Conservation (phyloP, 1,140 invertebrate species). For the Orius insidiosus region DNA sequence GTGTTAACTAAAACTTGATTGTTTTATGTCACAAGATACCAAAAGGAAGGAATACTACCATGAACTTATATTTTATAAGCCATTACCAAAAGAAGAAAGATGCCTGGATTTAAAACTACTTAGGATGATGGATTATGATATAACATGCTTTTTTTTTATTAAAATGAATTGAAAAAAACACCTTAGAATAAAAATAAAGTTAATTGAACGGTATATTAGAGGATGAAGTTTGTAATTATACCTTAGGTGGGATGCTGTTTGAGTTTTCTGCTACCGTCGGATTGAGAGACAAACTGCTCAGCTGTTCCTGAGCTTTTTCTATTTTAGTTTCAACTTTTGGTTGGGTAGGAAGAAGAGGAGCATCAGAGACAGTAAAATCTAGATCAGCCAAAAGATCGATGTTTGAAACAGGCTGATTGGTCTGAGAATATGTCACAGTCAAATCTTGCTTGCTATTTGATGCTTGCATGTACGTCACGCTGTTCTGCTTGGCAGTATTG, state of each 20-base stretch:
- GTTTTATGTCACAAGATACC: too few species aligned
- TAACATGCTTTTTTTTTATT: too few species aligned
- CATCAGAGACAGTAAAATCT: conserved; percentile 52
- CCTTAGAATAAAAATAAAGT: too few species aligned
- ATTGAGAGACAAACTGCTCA: not conserved
- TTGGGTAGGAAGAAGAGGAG: conserved; percentile 40
- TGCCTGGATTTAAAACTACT: too few species aligned
- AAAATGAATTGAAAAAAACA: too few species aligned
- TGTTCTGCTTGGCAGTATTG: conserved; percentile 8
- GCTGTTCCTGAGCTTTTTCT: not conserved
- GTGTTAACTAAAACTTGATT: too few species aligned
- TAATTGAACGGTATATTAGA: too few species aligned
- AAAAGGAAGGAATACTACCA: too few species aligned
- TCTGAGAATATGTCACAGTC: conserved; percentile 12
- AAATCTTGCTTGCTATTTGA: conserved; percentile 13
- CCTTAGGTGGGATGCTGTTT: not conserved
- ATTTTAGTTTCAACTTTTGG: conserved; percentile 16
- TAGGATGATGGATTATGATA: too few species aligned
- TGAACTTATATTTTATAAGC: too few species aligned
- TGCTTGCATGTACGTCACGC: conserved; percentile 21
- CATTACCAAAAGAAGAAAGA: too few species aligned
- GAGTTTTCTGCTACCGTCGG: not conserved
- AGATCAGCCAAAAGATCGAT: conserved; percentile 60
- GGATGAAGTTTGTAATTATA: too few species aligned
- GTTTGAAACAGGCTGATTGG: conserved; percentile 30